Percentiles rank a stretch among this genome's conserved stretches.
Conservation (phyloP, 2,797 vertebrate genomes). For the Halcyon badia region DNA sequence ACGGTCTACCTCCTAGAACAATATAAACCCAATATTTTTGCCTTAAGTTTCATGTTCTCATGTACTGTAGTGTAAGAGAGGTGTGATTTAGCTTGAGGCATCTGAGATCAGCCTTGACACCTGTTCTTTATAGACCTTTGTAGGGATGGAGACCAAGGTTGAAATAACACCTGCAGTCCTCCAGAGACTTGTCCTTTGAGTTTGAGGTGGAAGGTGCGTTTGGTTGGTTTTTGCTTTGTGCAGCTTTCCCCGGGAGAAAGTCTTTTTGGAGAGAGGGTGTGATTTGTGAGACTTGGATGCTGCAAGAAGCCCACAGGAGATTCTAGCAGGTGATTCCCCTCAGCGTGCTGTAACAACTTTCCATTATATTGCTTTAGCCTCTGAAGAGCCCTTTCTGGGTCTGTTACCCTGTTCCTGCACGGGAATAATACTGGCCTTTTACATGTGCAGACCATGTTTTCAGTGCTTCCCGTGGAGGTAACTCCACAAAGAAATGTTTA, state of each 20-base stretch:
- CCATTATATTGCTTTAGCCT: not conserved
- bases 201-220: not conserved
- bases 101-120: not conserved
- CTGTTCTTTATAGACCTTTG: not conserved
- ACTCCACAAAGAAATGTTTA: not conserved
- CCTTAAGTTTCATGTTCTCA: not conserved
- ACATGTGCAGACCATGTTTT: rapidly evolving
- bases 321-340: not conserved
- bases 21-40: not conserved
- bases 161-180: not conserved
- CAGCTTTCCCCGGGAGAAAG: not conserved
- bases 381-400: not conserved
- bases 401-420: not conserved
- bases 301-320: not conserved
- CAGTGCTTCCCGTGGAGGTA: not conserved
- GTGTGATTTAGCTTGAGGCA: not conserved
- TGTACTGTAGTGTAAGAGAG: not conserved
- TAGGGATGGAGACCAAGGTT: not conserved
- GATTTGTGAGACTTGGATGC: not conserved
- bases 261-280: not conserved
- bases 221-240: not conserved
- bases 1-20: not conserved
- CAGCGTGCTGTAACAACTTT: not conserved
- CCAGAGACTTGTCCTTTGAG: not conserved
- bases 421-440: not conserved